Conservation (phyloP, 1,140 invertebrate genomes). For the Eumaeus atala region DNA sequence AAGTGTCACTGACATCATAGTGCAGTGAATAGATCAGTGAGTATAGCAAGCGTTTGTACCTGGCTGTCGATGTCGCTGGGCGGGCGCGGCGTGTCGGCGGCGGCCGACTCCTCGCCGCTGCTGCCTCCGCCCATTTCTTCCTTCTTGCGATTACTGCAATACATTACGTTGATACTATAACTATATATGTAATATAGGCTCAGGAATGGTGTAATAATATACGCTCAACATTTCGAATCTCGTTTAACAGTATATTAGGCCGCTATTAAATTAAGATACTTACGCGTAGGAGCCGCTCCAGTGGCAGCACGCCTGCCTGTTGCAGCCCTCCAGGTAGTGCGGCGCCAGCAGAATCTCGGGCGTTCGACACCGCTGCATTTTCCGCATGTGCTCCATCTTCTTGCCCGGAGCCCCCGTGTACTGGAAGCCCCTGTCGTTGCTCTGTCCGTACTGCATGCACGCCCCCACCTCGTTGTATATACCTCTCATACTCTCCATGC, state of each 20-base stretch:
- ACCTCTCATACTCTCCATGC: constrained; percentile 43
- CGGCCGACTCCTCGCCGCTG: constrained; percentile 52
- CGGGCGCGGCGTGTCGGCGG: constrained; percentile 64
- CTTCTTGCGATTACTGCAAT: constrained; percentile 49
- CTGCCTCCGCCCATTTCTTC: constrained; percentile 51
- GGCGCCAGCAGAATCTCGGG: constrained; percentile 86
- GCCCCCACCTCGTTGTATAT: constrained; percentile 32
- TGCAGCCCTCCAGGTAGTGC: constrained; percentile 76
- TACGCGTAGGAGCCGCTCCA: constrained; percentile 67
- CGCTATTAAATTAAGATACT: constrained; percentile 22
- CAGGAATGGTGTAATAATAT: too few relatives aligned
- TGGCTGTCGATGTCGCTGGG: constrained; percentile 84
- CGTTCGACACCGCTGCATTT: constrained; percentile 78
- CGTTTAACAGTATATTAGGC: too few relatives aligned
- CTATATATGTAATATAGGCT: too few relatives aligned
- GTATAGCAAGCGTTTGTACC: too few relatives aligned
- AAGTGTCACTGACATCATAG: too few relatives aligned
- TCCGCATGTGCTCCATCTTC: constrained; percentile 56
- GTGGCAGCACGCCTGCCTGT: constrained; percentile 64
- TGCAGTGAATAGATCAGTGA: too few relatives aligned
- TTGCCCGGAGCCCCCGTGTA: constrained; percentile 38
- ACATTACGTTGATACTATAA: neutral
- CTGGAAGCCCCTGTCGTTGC: constrained; percentile 43
- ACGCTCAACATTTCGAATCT: too few relatives aligned
- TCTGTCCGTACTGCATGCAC: constrained; percentile 43